A percentile compares a stretch with the other conserved stretches of the same genome.
Conservation (phyloP, 2,797 vertebrate species). For the Poeciliopsis gracilis region DNA sequence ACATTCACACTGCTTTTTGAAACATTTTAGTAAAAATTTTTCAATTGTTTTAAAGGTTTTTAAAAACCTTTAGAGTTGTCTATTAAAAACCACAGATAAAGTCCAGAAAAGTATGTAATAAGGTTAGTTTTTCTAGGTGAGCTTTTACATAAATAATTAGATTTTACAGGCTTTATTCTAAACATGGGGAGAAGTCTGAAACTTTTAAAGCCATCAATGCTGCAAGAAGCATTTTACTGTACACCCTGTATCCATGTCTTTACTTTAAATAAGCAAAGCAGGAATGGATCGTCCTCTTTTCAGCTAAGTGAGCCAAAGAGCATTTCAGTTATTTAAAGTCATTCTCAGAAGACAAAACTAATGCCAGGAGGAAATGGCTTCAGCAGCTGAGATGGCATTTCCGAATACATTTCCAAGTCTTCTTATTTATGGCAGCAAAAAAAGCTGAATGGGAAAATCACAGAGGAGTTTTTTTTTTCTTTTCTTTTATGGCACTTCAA, state of each 20-base stretch:
- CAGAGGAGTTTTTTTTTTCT: constrained; percentile 40
- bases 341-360: constrained; percentile 20
- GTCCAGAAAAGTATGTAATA: too few relatives aligned
- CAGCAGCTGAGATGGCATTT: constrained; percentile 36
- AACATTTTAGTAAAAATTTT: not conserved
- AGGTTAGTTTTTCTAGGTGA: not conserved
- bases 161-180: not conserved
- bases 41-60: not conserved
- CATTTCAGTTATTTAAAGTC: constrained; percentile 34
- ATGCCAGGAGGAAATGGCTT: constrained; percentile 25
- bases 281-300: constrained; percentile 10
- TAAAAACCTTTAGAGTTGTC: not conserved
- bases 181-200: not conserved
- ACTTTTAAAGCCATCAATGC: not conserved
- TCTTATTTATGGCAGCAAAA: constrained; percentile 27
- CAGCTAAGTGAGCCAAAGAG: constrained; percentile 21
- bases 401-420: constrained; percentile 17
- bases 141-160: not conserved
- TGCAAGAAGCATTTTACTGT: too few relatives aligned
- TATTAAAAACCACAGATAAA: too few relatives aligned
- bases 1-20: not conserved
- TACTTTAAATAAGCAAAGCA: constrained; percentile 8
- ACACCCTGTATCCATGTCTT: not conserved
- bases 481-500: constrained; percentile 68
- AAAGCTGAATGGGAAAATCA: constrained; percentile 26